Percentiles rank a stretch among this genome's conserved stretches.
Conservation (phyloP, 2,888 invertebrate species). For the Podabrus alpinus region DNA sequence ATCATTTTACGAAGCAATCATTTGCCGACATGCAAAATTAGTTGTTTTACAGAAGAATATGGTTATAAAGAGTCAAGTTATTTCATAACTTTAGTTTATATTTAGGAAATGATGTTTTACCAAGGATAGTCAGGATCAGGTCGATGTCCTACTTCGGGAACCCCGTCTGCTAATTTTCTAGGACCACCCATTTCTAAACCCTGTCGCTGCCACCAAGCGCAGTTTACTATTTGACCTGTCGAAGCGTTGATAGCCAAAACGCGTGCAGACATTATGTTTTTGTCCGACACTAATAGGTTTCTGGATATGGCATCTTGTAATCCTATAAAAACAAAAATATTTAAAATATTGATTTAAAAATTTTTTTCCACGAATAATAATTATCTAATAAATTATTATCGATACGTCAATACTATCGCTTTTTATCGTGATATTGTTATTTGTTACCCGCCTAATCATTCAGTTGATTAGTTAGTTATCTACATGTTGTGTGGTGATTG, state of each 20-base stretch:
- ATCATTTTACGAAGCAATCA: neutral
- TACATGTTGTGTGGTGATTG: neutral
- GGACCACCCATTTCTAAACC: constrained; percentile 63
- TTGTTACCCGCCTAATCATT: neutral
- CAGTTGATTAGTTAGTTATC: neutral
- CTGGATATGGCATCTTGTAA: constrained; percentile 75
- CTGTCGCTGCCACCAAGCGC: constrained; percentile 65
- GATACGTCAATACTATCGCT: neutral
- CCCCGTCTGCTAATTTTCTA: constrained; percentile 50
- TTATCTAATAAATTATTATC: neutral
- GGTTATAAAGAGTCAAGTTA: too few species aligned
- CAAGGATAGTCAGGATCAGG: constrained; percentile 74
- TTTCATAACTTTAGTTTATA: neutral
- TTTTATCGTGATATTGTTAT: neutral
- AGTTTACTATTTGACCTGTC: constrained; percentile 62
- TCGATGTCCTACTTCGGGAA: constrained; percentile 63
- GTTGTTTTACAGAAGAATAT: too few species aligned
- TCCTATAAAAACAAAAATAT: constrained; percentile 56
- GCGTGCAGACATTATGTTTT: constrained; percentile 62
- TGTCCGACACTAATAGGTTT: constrained; percentile 68
- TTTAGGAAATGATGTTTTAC: constrained; percentile 52
- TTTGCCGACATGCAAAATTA: too few species aligned
- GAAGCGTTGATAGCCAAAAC: constrained; percentile 67
- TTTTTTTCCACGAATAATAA: neutral
- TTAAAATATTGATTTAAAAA: neutral